Conservation (phyloP, 2,888 invertebrate species). For the Timema cristinae region DNA sequence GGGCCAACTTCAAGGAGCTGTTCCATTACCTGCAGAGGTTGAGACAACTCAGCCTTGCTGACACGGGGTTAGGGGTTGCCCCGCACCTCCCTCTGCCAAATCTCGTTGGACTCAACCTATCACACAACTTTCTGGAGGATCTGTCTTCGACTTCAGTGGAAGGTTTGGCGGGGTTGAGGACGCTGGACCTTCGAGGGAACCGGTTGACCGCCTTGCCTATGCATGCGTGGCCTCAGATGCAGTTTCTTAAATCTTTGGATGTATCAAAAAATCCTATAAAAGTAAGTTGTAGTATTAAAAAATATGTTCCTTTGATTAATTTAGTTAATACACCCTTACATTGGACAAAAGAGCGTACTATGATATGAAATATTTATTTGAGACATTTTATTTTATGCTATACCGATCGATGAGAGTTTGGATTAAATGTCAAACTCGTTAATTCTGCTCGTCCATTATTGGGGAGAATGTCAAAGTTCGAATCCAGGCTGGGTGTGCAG, state of each 20-base stretch:
- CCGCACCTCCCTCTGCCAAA: slow-evolving; percentile 42
- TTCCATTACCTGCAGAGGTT: slow-evolving; percentile 42
- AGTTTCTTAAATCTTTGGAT: slow-evolving; percentile 39
- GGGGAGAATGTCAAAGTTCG: too few relatives aligned
- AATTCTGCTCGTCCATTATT: too few relatives aligned
- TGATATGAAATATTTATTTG: too few relatives aligned
- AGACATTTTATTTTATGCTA: too few relatives aligned
- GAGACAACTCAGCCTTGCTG: slow-evolving; percentile 39
- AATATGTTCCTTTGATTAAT: too few relatives aligned
- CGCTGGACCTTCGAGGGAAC: slow-evolving; percentile 41
- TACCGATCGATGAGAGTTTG: too few relatives aligned
- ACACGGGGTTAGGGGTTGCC: slow-evolving; percentile 39
- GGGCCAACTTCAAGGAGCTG: slow-evolving; percentile 43
- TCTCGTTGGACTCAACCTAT: slow-evolving; percentile 40
- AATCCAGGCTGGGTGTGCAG: too few relatives aligned
- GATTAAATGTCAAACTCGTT: too few relatives aligned
- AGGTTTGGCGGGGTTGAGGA: slow-evolving; percentile 38
- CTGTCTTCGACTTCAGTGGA: slow-evolving; percentile 37
- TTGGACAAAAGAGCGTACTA: too few relatives aligned
- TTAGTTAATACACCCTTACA: too few relatives aligned
- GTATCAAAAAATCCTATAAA: slow-evolving; percentile 42
- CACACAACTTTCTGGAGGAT: slow-evolving; percentile 39
- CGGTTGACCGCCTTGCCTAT: slow-evolving; percentile 37
- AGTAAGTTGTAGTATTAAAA: background rate
- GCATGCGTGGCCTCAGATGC: slow-evolving; percentile 40